phyloP scores from a whole-genome alignment of 2,797 vertebrate genomes.

The Mormyrus hasselquistii region DNA sequence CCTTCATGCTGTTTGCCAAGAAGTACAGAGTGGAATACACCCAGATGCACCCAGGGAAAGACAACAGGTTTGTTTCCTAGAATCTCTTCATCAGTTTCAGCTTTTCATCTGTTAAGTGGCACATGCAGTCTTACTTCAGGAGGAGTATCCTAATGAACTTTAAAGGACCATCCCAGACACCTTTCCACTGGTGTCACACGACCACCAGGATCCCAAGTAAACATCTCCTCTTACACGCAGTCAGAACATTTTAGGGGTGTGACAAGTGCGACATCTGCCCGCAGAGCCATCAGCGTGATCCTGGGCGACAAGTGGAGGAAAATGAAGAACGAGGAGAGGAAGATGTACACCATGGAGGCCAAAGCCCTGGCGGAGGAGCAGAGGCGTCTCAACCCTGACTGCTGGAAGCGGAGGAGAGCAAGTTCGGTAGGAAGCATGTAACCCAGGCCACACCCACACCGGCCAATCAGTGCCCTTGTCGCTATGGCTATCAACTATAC shows the following conservation, averaged over 20 bases:
- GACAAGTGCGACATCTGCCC: slow-evolving; percentile 2
- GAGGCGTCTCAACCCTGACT: slow-evolving; percentile 96
- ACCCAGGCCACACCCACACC: not conserved
- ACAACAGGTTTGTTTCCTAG: slow-evolving; percentile 80
- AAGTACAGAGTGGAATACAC: slow-evolving; percentile 99
- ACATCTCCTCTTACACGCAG: not conserved
- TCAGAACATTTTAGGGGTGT: not conserved
- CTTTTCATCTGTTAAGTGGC: not conserved
- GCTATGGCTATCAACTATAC: not conserved
- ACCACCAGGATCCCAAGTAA: not conserved
- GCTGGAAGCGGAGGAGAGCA: slow-evolving; percentile 99
- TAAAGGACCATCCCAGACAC: not conserved
- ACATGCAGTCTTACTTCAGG: not conserved
- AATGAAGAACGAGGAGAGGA: slow-evolving; percentile 96
- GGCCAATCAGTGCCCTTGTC: not conserved
- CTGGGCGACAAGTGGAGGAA: slow-evolving; percentile 99
- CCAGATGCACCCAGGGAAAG: slow-evolving; percentile 99
- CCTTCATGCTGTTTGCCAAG: slow-evolving; percentile 99
- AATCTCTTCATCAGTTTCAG: not conserved
- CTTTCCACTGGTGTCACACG: not conserved
- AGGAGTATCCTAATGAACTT: not conserved
- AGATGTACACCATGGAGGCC: slow-evolving; percentile 96
- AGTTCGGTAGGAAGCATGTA: slow-evolving; percentile 76
- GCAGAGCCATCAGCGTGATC: slow-evolving; percentile 98
- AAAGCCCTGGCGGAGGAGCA: slow-evolving; percentile 98